Base-by-base conservation (phyloP, 1,140 invertebrate genomes). In the Eurosta solidaginis region DNA sequence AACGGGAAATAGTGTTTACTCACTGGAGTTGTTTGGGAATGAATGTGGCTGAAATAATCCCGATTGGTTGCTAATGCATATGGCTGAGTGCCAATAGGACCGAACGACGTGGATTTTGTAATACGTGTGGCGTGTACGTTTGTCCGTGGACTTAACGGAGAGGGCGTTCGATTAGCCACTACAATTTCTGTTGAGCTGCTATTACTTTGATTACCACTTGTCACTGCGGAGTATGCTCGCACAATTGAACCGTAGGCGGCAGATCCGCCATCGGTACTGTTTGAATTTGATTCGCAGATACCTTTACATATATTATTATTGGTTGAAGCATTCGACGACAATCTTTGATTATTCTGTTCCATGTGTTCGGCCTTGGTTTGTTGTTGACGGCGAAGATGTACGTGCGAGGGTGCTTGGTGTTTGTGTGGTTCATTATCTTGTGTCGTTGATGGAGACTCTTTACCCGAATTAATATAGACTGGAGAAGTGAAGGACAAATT, bases 21-120 rank as follows among this genome's bases (percentile, higher is more conserved):
- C 88, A 97, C 96, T 92, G 97, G 95, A 88, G 95, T 82, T 7
- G 95, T 92, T 88, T 97, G 96, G 78, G 93, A 91, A 87, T 97
- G 96, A 89, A 96, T 96, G 88, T 96, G 96, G 88, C 95, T 94
- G 88, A 96, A 96, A 88, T 96, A 88, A 33, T 88, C 87, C 22
- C 87, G 81, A 33, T 85, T 80, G 76, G 82, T 84, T 4, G 85
- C 50, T 20, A 81, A 44, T 0, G 86, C 79, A 81, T 85, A 86
- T 77, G 79, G 63, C 36, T 84, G 84, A 3, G 82, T 78, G 44
- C 83, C 59, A 68, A 87, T 81, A 59, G 84, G 80, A 20, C 81
- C 79, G 2, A 83, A 7, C 5, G 81, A 80, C 36, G 81, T 73
- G 3, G 81, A 76, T 7, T 52, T 54, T 54, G 54, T 77, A 25